Conservation (phyloP, 2,113 vertebrate genomes). For the Lethenteron camtschaticum region DNA sequence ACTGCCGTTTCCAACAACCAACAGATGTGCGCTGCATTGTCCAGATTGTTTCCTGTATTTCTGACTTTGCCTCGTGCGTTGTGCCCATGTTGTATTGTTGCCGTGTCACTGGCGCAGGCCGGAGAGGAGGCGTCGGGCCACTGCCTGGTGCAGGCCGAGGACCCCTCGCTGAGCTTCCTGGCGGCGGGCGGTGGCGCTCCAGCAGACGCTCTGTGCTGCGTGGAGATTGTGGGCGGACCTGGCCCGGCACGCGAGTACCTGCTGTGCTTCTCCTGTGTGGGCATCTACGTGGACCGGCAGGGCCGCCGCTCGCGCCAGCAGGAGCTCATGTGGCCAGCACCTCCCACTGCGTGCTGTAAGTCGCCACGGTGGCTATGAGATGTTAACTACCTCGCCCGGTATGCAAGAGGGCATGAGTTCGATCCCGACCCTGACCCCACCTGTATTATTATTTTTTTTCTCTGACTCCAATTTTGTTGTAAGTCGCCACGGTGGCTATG, state of each 20-base stretch:
- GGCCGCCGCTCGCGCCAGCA: constrained; percentile 81
- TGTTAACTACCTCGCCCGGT: no score
- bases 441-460: no score
- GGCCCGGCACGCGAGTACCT: constrained; percentile 54
- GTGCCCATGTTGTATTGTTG: no score
- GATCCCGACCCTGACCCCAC: no score
- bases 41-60: no score
- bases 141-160: constrained; percentile 62
- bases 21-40: no score
- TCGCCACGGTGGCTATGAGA: constrained; percentile 10
- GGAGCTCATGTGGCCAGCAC: constrained; percentile 87
- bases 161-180: constrained; percentile 80
- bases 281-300: constrained; percentile 82
- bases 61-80: no score
- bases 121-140: constrained; percentile 12
- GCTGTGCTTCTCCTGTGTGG: constrained; percentile 88
- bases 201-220: constrained; percentile 59
- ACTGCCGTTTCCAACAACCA: no score
- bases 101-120: no score
- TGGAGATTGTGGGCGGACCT: constrained; percentile 57
- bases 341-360: constrained; percentile 73
- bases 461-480: no score
- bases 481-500: no score
- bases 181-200: constrained; percentile 35
- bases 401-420: no score